Evolutionary conservation across 2,113 vertebrate genomes (phyloP).

Genomic region (Nesoenas mayeri): DNA sequence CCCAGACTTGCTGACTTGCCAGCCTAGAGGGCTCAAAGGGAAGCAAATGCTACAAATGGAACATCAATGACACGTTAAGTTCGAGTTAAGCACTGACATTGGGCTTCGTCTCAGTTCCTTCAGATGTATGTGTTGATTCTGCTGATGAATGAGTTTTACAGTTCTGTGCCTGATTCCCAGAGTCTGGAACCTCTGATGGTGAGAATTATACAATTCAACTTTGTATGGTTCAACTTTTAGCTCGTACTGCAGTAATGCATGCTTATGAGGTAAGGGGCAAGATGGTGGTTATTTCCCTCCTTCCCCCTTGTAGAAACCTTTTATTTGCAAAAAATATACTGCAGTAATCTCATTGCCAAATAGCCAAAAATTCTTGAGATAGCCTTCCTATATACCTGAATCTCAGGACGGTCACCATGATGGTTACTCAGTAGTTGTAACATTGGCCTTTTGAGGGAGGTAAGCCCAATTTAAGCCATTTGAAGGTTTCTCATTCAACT

Average conservation of each 20-base stretch:
- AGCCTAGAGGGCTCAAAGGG: not conserved
- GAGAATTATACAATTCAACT: not conserved
- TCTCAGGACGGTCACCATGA: not conserved
- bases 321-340: not conserved
- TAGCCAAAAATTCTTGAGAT: not conserved
- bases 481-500: not conserved
- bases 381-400: not conserved
- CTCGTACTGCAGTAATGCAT: not conserved
- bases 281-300: not conserved
- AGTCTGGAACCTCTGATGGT: not conserved
- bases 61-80: not conserved
- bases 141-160: not conserved
- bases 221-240: not conserved
- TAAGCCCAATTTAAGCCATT: not conserved
- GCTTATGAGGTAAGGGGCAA: not conserved
- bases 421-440: not conserved
- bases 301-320: accelerated
- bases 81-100: not conserved
- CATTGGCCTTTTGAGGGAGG: not conserved
- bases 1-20: not conserved
- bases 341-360: not conserved
- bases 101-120: not conserved
- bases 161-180: not conserved
- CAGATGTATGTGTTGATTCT: accelerated
- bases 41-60: not conserved